Evolutionary conservation across 35 echinoderm and acorn worm species (phyloP), one percentile per base, ranked within the genome.

Genomic region (Anneissia japonica): DNA sequence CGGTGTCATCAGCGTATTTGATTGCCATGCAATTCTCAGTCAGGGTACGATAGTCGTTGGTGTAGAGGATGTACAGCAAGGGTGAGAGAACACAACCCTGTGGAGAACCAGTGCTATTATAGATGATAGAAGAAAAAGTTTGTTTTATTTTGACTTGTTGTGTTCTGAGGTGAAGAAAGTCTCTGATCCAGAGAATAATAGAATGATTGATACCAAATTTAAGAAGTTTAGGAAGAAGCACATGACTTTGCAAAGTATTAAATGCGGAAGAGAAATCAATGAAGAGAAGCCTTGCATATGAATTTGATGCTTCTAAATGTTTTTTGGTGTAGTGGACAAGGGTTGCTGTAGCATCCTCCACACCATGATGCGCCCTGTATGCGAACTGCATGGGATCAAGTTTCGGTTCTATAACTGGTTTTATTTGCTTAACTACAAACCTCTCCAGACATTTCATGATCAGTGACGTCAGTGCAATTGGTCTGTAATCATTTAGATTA

Each of bases 331-430:
- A 34, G 32, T 79, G 31, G 14, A 34, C 11, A 21, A 79, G 77
- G 16, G 77, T 79, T 32, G 35, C 16, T 34, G 77, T 76, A 16
- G 83, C 55, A 85, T 85, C 46, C 46, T 85, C 51, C 5, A 74
- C 46, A 74, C 83, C 46, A 17, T 55, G 6, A 16, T 40, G 35
- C 0, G 82, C 82, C 64, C 46, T 85, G 83, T 86, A 86, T 75
- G 84, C 84, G 76, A 77, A 86, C 74, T 86, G 84, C 73, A 76
- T 28, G 9, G 72, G 73, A 12, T 86, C 84, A 29, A 82, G 32
- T 23, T 37, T 39, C 4, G 31, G 13, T 46, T 28, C 80, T 38
- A 46, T 43, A 17, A 82, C 19, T 30, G 38, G 46, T 46, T 45
- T 9, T 39, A 82, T 82, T 13, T 10, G 19, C 0, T 19, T 45